Evolutionary conservation across 2,797 vertebrate species (phyloP).

Genomic region (Harpagifer antarcticus): DNA sequence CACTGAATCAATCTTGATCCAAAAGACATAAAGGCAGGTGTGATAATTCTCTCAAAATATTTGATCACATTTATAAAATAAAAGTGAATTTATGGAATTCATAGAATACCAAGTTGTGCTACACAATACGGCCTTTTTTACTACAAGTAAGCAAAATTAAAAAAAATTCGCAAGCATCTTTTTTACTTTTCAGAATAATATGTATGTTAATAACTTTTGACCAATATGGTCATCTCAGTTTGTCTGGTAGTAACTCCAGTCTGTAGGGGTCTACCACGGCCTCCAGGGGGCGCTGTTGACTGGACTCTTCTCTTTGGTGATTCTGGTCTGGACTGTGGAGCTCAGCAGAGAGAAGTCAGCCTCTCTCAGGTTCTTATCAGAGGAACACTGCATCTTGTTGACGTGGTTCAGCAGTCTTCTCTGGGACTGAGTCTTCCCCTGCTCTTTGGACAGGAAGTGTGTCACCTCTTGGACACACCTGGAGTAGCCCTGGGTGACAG

Average conservation of each 20-base stretch:
- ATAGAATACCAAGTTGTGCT: conserved; percentile 15
- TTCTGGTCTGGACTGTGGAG: conserved; percentile 44
- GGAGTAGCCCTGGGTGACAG: conserved; percentile 57
- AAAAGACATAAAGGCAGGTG: not conserved
- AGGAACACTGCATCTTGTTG: conserved; percentile 55
- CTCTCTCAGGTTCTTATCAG: conserved; percentile 44
- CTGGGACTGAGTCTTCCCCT: too few species aligned
- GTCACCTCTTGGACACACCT: conserved; percentile 61
- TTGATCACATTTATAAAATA: not conserved
- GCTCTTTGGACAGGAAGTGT: conserved; percentile 57
- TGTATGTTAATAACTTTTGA: conserved; percentile 22
- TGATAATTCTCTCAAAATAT: not conserved
- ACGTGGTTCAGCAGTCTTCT: conserved; percentile 63
- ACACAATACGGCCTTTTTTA: not conserved
- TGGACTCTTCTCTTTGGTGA: conserved; percentile 49
- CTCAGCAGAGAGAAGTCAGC: conserved; percentile 48
- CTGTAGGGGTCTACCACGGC: conserved; percentile 65
- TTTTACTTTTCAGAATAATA: conserved; percentile 2
- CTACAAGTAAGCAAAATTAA: too few species aligned
- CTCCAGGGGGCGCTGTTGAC: conserved; percentile 59
- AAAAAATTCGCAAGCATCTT: not conserved
- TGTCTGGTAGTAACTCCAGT: conserved; percentile 22
- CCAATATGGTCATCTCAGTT: conserved; percentile 38
- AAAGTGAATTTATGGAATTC: conserved; percentile 13
- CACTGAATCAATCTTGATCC: not conserved